Percentiles rank a stretch among this genome's conserved stretches.
These are phyloP conservation scores for Craterocephalus amniculus DNA, from an alignment of 2,797 vertebrate species.

Conservation along the genomic window DNA sequence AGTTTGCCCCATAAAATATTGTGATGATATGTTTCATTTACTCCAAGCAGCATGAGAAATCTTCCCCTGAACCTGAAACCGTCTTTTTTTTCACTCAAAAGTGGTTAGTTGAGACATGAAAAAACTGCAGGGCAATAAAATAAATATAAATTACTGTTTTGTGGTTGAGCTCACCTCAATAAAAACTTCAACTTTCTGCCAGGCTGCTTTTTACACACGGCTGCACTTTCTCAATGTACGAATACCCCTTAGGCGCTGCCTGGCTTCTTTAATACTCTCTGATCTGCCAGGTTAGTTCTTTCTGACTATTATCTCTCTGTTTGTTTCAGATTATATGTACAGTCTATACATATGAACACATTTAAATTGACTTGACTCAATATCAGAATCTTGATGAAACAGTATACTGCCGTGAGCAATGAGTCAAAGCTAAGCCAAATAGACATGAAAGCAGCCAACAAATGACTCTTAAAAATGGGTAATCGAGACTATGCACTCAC, in stretches of 20 bases:
- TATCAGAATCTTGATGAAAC: slow-evolving; percentile 15
- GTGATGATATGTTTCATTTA: slow-evolving; percentile 44
- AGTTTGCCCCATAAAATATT: slow-evolving; percentile 27
- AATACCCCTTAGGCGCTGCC: slow-evolving; percentile 28
- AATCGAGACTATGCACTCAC: slow-evolving; percentile 26
- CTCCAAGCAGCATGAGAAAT: slow-evolving; percentile 22
- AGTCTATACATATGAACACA: slow-evolving; percentile 8
- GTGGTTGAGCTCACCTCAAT: slow-evolving; percentile 40
- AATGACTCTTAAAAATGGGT: slow-evolving; percentile 25
- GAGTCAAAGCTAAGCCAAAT: slow-evolving; percentile 1
- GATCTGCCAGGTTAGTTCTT: slow-evolving; percentile 16
- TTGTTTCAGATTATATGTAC: slow-evolving; percentile 17
- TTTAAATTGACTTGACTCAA: background rate
- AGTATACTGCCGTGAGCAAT: slow-evolving; percentile 29
- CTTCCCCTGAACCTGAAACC: slow-evolving; percentile 24
- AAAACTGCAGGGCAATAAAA: slow-evolving; percentile 24
- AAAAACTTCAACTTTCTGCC: slow-evolving; percentile 28
- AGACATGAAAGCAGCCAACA: slow-evolving; percentile 38
- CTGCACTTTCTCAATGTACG: slow-evolving; percentile 35
- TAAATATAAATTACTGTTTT: slow-evolving; percentile 28
- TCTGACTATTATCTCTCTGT: slow-evolving; percentile 15
- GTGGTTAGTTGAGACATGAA: slow-evolving; percentile 15
- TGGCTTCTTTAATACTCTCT: slow-evolving; percentile 42
- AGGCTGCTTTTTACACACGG: slow-evolving; percentile 44
- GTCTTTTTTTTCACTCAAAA: slow-evolving; percentile 27